Base-by-base conservation (phyloP, 1,140 invertebrate genomes). In the Macrocentrus cingulum region DNA sequence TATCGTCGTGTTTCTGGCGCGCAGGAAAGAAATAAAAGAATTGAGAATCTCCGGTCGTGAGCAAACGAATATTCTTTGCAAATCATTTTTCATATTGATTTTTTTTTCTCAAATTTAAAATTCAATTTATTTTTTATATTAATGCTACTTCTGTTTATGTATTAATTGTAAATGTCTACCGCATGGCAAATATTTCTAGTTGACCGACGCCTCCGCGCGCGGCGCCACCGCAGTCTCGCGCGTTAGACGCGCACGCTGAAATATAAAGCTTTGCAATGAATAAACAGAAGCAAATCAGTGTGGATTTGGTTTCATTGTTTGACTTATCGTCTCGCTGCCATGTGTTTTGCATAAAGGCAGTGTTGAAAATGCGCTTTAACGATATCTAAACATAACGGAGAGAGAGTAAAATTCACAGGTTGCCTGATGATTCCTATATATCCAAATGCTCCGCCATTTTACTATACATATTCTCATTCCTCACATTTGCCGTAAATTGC, bases 331-430 rank as follows among this genome's bases (percentile, higher is more conserved):
- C 53, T 60, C 56, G 55, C 25, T n/a, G 59, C 74, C 75, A 76
- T 72, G 73, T 76, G 77, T 71, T 70, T 70, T 70, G 70, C 70
- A 72, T 76, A 77, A 77, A 77, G 67, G 66, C 65, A 61, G 63
- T 69, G 71, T 71, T 69, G 71, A 77, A 79, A 79, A 75, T 70
- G 74, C 69, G 69, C 70, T 71, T 71, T 68, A 72, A 71, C 53
- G 54, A 49, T 56, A 56, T 56, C 54, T 56, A 56, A 56, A 56
- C 54, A 56, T 44, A 41, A 48, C 37, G 32, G n/a, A 16, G 19
- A 44, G n/a, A 16, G 19, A 44, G 16, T 15, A 44, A 19, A 19
- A 18, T 1, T 19, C 13, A 1, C 15, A 8, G 41, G 41, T 2
- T 11, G 41, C 8, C 11, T 44, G 20, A 46, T 23, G 18, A n/a